phyloP scores from a whole-genome alignment of 2,888 invertebrate species.

The Agrochola circellaris region DNA sequence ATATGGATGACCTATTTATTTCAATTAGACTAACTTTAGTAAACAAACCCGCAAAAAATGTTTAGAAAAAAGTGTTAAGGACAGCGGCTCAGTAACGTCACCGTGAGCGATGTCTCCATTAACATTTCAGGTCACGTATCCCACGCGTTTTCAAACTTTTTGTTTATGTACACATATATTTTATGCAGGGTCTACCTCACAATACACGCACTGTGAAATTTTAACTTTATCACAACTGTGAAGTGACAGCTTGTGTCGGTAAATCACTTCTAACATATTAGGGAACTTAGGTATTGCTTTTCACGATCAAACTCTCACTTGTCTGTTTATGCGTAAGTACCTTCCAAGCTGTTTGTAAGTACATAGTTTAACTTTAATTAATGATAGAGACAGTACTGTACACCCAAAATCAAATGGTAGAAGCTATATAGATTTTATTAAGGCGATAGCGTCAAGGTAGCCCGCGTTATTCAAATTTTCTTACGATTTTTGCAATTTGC shows the following conservation, averaged over 20 bases:
- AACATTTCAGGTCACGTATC: conserved; percentile 62
- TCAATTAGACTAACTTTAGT: conserved; percentile 23
- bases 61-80: conserved; percentile 48
- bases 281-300: conserved; percentile 16
- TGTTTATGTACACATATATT: conserved; percentile 57
- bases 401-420: conserved; percentile 11
- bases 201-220: conserved; percentile 49
- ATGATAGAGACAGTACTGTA: background rate
- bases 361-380: conserved; percentile 1
- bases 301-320: background rate
- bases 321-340: background rate
- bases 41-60: conserved; percentile 36
- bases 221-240: conserved; percentile 48
- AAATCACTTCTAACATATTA: conserved; percentile 26
- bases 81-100: conserved; percentile 33
- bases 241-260: conserved; percentile 23
- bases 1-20: background rate
- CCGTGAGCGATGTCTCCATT: conserved; percentile 51
- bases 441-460: no score
- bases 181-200: conserved; percentile 47
- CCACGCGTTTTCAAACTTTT: conserved; percentile 56
- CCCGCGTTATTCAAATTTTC: no score
- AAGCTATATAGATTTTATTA: conserved; percentile 11
- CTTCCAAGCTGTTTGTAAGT: background rate
- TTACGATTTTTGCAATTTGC: no score